A percentile compares a stretch with the other conserved stretches of the same genome.
Conservation (phyloP, 30 jellyfish, hydroid and myxozoan genomes). For the Nemopilema nomurai region DNA sequence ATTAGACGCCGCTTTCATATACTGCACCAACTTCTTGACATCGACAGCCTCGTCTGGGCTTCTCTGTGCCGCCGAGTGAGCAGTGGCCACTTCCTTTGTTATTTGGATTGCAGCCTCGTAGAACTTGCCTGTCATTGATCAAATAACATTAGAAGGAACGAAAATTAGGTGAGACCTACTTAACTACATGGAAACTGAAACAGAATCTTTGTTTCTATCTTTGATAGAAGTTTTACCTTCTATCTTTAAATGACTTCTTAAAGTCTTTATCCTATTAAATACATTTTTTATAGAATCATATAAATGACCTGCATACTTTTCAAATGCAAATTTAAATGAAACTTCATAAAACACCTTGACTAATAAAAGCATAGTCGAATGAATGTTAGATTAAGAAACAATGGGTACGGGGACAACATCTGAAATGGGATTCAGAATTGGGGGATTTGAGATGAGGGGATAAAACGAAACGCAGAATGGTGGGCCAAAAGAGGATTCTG, state of each 20-base stretch:
- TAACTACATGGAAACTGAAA: neutral
- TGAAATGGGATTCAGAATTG: neutral
- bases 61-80: conserved; percentile 78
- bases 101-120: conserved; percentile 66
- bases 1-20: conserved; percentile 43
- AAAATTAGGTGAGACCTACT: neutral
- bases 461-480: neutral
- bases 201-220: neutral
- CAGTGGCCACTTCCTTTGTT: conserved; percentile 62
- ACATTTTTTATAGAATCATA: too few species aligned
- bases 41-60: conserved; percentile 67
- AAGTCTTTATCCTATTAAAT: too few species aligned
- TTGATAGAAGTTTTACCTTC: too few species aligned
- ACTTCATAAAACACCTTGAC: too few species aligned
- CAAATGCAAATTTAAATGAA: too few species aligned
- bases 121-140: conserved; percentile 37
- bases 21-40: conserved; percentile 34
- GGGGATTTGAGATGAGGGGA: neutral
- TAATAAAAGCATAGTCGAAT: too few species aligned
- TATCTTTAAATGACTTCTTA: too few species aligned
- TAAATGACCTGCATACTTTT: too few species aligned
- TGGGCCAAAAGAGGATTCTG: neutral
- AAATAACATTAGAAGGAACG: neutral
- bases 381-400: too few species aligned
- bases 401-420: too few species aligned